These are phyloP conservation scores for Archilochus colubris DNA, from an alignment of 2,113 vertebrate species.

Conservation along the genomic window DNA sequence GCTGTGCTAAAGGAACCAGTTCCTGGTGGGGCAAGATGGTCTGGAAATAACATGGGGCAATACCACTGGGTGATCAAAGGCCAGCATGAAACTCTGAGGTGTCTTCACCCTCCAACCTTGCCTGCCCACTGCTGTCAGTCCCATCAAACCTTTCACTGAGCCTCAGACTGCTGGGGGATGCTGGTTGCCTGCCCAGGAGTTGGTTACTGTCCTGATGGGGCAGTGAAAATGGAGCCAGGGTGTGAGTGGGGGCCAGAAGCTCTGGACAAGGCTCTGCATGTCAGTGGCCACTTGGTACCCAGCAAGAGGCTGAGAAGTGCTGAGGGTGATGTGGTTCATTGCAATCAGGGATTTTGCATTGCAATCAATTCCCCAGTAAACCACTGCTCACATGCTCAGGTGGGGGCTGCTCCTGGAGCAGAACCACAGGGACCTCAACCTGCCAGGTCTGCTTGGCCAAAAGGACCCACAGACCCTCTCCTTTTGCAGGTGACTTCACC, in stretches of 20 bases:
- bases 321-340: background rate
- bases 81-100: background rate
- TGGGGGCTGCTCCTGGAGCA: accelerated
- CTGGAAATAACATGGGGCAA: background rate
- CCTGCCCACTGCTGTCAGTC: background rate
- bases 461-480: background rate
- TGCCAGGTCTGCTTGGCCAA: background rate
- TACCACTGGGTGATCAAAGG: background rate
- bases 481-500: background rate
- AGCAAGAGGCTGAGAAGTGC: background rate
- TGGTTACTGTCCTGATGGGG: background rate
- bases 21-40: background rate
- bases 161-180: background rate
- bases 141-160: background rate
- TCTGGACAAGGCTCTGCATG: background rate
- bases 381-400: accelerated
- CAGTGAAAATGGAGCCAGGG: background rate
- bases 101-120: background rate
- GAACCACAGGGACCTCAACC: background rate
- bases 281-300: accelerated
- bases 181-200: accelerated
- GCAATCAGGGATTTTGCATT: background rate
- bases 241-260: background rate
- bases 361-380: background rate
- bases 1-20: background rate